Base-by-base conservation (phyloP, 2,797 vertebrate genomes). In the Lepilemur ruficaudatus region DNA sequence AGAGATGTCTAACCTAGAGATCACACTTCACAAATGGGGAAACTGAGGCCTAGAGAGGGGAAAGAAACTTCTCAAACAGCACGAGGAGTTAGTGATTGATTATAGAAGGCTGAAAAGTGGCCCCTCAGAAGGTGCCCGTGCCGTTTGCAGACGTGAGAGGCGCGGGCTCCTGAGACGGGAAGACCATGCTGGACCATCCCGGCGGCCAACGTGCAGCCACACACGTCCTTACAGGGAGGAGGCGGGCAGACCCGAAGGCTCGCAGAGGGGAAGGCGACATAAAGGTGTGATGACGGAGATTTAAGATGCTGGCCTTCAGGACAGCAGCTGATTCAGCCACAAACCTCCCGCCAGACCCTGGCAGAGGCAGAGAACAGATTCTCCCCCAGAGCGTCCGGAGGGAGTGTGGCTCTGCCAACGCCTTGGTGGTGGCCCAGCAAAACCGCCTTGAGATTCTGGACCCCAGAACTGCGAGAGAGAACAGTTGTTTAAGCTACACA, bases 311-410 rank as follows among this genome's bases (percentile, higher is more conserved):
- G 15, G 25, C 18, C 65, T 57, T 2, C 1, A n/a, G 43, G 57
- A 14, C 0, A 0, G 7, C 15, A 48, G 20, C 0, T 2, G 9
- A 70, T 6, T 8, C 5, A 28, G 9, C 30, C 46, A 10, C 13
- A 22, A 41, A 15, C 15, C 48, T 17, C 20, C 17, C 55, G 13
- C 38, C 5, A 2, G 43, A 30, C 5, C 35, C 41, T n/a, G n/a
- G 38, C 50, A 73, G 7, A n/a, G 18, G 17, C 32, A 20, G n/a
- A 11, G 20, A 57, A 14, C 32, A 25, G 7, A 28, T 13, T 23
- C 22, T 25, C 41, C 43, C 81, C 43, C 1, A 25, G 35, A 59
- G 43, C 17, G 0, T 2, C 50, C 23, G 2, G 13, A 55, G 28
- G 0, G 30, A 70, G 4, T 9, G 8, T 2, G 5, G 23, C 48